Percentiles rank a stretch among this genome's conserved stretches.
Conservation (phyloP, 2,113 vertebrate genomes). For the Prionailurus viverrinus region DNA sequence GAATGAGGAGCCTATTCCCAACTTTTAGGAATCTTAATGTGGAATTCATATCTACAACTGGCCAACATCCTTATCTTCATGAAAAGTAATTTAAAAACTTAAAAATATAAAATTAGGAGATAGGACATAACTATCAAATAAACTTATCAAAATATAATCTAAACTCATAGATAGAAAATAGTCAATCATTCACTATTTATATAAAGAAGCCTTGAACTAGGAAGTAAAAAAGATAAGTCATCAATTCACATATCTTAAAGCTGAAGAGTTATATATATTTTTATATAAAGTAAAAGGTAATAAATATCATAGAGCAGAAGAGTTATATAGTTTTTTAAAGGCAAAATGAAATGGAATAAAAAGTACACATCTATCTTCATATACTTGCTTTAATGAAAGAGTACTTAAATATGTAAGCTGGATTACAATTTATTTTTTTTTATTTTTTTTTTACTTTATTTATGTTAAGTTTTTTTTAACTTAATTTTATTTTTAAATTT, state of each 20-base stretch:
- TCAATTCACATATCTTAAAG: neutral
- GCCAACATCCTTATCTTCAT: neutral
- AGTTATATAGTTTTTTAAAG: neutral
- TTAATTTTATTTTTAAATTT: too few relatives aligned
- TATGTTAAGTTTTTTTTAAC: too few relatives aligned
- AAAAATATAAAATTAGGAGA: constrained; percentile 52
- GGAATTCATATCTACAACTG: neutral
- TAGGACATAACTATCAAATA: neutral
- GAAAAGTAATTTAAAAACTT: neutral
- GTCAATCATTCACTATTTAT: neutral
- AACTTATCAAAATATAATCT: neutral
- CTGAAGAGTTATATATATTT: neutral
- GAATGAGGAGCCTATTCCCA: constrained; percentile 24
- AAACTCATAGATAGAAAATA: neutral
- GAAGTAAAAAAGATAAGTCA: neutral
- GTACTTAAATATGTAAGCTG: neutral
- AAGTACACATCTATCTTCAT: neutral
- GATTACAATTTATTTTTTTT: neutral
- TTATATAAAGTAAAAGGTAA: neutral
- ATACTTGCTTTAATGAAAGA: neutral
- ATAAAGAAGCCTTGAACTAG: neutral
- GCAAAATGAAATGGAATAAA: neutral
- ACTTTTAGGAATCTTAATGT: constrained; percentile 33
- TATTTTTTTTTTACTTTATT: too few relatives aligned
- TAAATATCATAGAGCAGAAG: neutral